Evolutionary conservation across 2,888 invertebrate species (phyloP), one percentile per base, ranked within the genome.

Genomic region (Cataglyphis albicans): DNA sequence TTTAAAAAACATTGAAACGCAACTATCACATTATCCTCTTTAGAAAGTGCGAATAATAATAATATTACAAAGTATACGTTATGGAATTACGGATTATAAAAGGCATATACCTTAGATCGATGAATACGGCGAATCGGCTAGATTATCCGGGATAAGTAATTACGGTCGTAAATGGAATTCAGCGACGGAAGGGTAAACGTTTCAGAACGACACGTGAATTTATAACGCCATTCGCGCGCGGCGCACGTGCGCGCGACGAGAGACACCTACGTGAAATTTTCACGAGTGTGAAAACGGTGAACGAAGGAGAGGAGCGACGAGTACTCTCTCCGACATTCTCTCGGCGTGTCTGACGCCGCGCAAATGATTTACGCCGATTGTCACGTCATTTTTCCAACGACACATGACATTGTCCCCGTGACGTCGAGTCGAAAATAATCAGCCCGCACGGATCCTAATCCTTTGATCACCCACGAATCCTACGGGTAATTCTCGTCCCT

Each of bases 71-170:
- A 76, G 25, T 29, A 9, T n/a, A 10, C 44, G 5, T 72, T 25
- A 1, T n/a, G 4, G 25, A 4, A 35, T 63, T 25, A 29, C 38
- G n/a, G 55, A 76, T 76, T 55, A 44, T 6, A n/a, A 38, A 57
- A 12, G 12, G 41, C 0, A 21, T 68, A 29, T 9, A n/a, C 4
- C 25, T 25, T 38, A 35, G 35, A 59, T 80, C 78, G 61, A 72
- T 61, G 59, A 59, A 61, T 80, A 44, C 72, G 61, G 59, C 72
- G 35, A 59, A 57, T n/a, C 70, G 72, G 70, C 59, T 78, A 78
- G 70, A 78, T 78, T 78, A 78, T 78, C 72, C 38, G 57, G 57
- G 70, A 78, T 78, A 78, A 78, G 78, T 78, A 78, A 78, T 78
- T 78, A 78, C 38, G 44, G 78, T 78, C 72, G 59, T 78, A 78